Percentiles rank a stretch among this genome's conserved stretches.
These are phyloP conservation scores for Remorina albescens DNA, from an alignment of 2,797 vertebrate genomes.

Conservation along the genomic window DNA sequence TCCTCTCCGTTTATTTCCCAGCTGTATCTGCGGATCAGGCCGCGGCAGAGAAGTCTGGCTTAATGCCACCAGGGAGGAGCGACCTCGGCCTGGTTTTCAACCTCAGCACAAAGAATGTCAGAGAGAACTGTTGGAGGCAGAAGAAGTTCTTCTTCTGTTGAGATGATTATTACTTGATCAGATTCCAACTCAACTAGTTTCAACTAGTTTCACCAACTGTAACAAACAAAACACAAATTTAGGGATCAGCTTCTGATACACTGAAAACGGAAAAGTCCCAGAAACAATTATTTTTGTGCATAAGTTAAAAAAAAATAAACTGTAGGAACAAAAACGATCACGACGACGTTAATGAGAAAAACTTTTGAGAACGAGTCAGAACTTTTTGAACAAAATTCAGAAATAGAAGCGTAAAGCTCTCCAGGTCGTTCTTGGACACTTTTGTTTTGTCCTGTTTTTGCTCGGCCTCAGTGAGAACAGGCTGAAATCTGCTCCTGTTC, in stretches of 20 bases:
- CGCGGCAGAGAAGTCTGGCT: slow-evolving; percentile 93
- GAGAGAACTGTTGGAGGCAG: neutral
- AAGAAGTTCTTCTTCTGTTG: neutral
- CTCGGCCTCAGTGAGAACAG: neutral
- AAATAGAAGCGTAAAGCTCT: too few species aligned
- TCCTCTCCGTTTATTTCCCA: slow-evolving; percentile 66
- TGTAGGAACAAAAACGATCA: neutral
- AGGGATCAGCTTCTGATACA: neutral
- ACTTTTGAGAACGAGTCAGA: too few species aligned
- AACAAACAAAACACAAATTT: too few species aligned
- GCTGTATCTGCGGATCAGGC: slow-evolving; percentile 95
- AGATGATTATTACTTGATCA: neutral
- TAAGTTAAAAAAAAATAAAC: too few species aligned
- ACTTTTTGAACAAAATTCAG: too few species aligned
- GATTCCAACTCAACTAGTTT: too few species aligned
- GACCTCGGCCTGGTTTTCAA: slow-evolving; percentile 5
- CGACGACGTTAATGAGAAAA: too few species aligned
- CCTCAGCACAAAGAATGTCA: slow-evolving; percentile 45
- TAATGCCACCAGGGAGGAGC: too few species aligned
- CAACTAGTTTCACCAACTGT: neutral
- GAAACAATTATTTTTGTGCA: neutral
- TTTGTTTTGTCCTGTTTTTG: neutral
- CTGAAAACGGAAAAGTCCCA: neutral
- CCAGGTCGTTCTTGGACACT: neutral
- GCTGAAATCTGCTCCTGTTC: neutral